Base-by-base conservation (phyloP, 2,113 vertebrate species). In the Asarcornis scutulata region DNA sequence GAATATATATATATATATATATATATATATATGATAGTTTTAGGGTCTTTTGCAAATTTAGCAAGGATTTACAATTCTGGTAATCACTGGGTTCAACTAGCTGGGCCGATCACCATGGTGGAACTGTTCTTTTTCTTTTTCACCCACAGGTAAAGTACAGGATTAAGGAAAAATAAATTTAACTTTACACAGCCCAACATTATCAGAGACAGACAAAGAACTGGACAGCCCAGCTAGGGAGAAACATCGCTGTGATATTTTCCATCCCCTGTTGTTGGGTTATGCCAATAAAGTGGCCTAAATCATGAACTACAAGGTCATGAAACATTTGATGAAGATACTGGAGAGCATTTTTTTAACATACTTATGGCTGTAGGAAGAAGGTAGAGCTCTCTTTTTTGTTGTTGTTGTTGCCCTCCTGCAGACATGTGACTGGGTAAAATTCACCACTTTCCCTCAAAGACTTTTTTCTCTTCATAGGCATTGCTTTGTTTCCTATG, bases 401-500 rank as follows among this genome's bases (percentile, higher is more conserved):
- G 14, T 50, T 38, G 4, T 56, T 52, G 17, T 40, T 40, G 40
- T 40, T 40, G 40, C 5, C 13, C 13, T 38, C 2, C 25, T 77
- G 17, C 52, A 83, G 29, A 15, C 1, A 0, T 18, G 3, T 59
- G 20, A 32, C 11, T 62, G 44, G 8, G 11, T 38, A 52, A 36
- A 52, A 5, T 14, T 32, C 50, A 56, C 25, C 17, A 10, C 7
- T 59, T 14, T 81, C 4, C 21, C 7, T 59, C 29, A 48, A 73
- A 60, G 23, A 26, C 1, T 53, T 72, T 52, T 4, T 6, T 21
- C 4, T 1, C 15, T 52, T 15, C 21, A n/a, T 21, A 60, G 56
- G 2, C 13, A 11, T n/a, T 44, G 13, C 4, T 1, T 0, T 58
- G 17, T 26, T 38, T 86, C 31, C 17, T 34, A 1, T 42, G 27